Percentiles rank a stretch among this genome's conserved stretches.
Evolutionary conservation across 2,888 invertebrate genomes (phyloP).

Genomic region (Pardosa pseudoannulata): DNA sequence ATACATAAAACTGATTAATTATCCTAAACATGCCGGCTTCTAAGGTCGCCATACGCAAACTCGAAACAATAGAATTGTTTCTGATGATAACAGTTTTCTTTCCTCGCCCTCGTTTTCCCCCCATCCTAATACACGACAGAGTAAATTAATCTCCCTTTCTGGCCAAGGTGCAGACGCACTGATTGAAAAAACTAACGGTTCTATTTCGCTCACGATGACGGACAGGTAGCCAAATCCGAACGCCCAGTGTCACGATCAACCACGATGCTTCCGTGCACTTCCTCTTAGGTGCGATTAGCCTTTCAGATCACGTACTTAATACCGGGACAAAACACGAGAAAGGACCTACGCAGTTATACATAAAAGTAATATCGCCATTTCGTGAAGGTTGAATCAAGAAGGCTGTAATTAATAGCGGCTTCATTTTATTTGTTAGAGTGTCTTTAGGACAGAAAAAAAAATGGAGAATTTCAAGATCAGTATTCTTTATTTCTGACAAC

Average conservation of each 20-base stretch:
- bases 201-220: not conserved
- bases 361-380: not conserved
- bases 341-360: conserved; percentile 28
- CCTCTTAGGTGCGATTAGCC: conserved; percentile 40
- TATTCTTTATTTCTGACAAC: no score
- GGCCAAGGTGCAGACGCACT: not conserved
- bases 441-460: no score
- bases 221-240: not conserved
- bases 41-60: not conserved
- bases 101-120: not conserved
- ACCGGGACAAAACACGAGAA: not conserved
- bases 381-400: not conserved
- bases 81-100: not conserved
- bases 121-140: not conserved
- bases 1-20: not conserved
- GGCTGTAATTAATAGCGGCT: not conserved
- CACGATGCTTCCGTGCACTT: conserved; percentile 24
- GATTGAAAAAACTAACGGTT: not conserved
- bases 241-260: conserved; percentile 50
- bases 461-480: no score
- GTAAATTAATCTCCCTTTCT: no score
- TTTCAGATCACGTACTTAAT: conserved; percentile 47
- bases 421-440: no score
- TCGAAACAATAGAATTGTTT: conserved; percentile 4
- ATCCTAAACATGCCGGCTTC: not conserved